Base-by-base conservation (phyloP, 1,140 invertebrate species). In the Chionoecetes opilio region DNA sequence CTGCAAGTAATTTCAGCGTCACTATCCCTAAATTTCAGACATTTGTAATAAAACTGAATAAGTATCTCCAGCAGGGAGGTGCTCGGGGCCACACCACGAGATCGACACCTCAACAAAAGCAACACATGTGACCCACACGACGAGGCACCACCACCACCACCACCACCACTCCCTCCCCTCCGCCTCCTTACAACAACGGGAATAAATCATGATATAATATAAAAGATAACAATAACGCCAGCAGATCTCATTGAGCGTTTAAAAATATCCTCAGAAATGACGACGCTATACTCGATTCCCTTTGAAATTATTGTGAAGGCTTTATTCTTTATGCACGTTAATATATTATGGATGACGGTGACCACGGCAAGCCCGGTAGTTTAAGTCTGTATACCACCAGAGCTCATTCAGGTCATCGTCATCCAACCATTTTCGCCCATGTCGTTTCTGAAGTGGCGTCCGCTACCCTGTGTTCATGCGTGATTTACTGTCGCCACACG, bases 161-260 rank as follows among this genome's bases (percentile, higher is more conserved):
- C 53, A 75, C 21, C 53, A 75, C 21, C 63, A 75, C 63, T 26
- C 21, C 63, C 11, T 21, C 11, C 63, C 63, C 21, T 26, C 63
- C 5, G 21, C 63, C 63, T 26, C 26, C 63, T n/a, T 5, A 17
- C 21, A 21, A 26, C 63, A 75, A 11, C 63, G n/a, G n/a, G 21
- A 75, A 21, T 3, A 75, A 75, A n/a, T n/a, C 26, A 75, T 26
- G 21, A 75, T 75, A 26, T n/a, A 6, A n/a, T 75, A 75, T 75
- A 75, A 75, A 75, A 75, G 63, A 75, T 75, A 75, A 75, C 63
- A 75, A 75, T 75, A 75, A 75, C 11, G 26, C 63, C 63, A 75
- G n/a, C 63, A 75, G 63, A 75, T 75, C 63, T 75, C 63, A 75
- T n/a, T 75, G 63, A n/a, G 21, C 63, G n/a, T 75, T 75, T 75